phyloP scores from a whole-genome alignment of 2,888 invertebrate genomes.

The Nesidiocoris tenuis region DNA sequence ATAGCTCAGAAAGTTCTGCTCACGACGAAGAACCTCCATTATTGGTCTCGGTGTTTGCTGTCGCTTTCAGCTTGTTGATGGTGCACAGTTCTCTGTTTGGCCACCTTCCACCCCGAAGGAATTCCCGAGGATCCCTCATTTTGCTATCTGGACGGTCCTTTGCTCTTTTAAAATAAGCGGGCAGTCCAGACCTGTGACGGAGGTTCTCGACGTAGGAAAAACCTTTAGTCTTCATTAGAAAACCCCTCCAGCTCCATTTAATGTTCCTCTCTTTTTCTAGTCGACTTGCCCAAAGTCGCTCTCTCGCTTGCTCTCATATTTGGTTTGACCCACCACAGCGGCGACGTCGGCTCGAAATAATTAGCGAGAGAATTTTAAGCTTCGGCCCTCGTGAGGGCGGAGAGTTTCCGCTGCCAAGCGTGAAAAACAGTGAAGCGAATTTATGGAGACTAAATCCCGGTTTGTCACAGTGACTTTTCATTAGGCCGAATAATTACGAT shows the following conservation, averaged over 20 bases:
- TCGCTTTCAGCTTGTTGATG: too few species aligned
- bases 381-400: not conserved
- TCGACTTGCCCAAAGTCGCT: not conserved
- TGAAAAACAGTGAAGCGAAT: not conserved
- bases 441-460: conserved; percentile 7
- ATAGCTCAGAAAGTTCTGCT: too few species aligned
- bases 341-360: conserved; percentile 15
- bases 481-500: not conserved
- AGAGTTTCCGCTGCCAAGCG: not conserved
- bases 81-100: too few species aligned
- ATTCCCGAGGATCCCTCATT: too few species aligned
- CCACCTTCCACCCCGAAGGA: too few species aligned
- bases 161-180: not conserved
- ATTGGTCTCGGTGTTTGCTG: too few species aligned
- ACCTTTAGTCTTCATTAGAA: conserved; percentile 21
- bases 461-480: conserved; percentile 3
- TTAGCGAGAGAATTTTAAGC: conserved; percentile 28
- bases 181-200: not conserved
- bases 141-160: too few species aligned
- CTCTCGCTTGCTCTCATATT: not conserved
- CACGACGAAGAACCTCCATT: too few species aligned
- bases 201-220: not conserved
- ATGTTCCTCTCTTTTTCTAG: not conserved
- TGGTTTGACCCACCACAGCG: conserved; percentile 1
- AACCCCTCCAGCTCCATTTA: not conserved